A percentile compares a stretch with the other conserved stretches of the same genome.
phyloP scores from a whole-genome alignment of 1,140 invertebrate species.

The Yoshiicerus persimilis region DNA sequence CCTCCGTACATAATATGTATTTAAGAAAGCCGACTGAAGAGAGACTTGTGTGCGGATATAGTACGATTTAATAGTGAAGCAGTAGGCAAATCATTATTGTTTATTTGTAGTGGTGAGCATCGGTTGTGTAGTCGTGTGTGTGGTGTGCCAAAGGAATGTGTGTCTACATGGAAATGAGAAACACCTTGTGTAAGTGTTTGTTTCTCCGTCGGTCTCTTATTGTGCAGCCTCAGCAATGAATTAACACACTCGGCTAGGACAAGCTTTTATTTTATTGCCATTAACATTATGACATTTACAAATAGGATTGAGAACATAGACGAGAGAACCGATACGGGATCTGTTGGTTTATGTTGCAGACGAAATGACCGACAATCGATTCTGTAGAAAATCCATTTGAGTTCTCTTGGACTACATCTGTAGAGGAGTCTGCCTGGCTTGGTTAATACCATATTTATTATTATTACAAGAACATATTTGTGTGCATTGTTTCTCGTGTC shows the following conservation, averaged over 20 bases:
- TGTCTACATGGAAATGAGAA: neutral
- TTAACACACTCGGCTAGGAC: neutral
- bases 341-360: neutral
- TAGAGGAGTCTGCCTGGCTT: neutral
- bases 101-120: neutral
- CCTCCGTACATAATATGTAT: too few relatives aligned
- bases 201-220: neutral
- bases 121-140: neutral
- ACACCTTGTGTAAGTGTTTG: neutral
- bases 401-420: neutral
- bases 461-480: neutral
- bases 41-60: neutral
- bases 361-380: neutral
- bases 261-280: neutral
- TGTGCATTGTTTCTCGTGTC: neutral
- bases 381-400: neutral
- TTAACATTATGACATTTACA: neutral
- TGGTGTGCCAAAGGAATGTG: neutral
- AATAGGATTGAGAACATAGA: neutral
- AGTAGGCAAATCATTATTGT: neutral
- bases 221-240: neutral
- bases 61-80: neutral
- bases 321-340: neutral
- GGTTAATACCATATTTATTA: neutral
- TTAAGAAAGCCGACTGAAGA: neutral